Percentiles rank a stretch among this genome's conserved stretches.
Conservation (phyloP, 2,888 invertebrate genomes). For the Antitype chi region DNA sequence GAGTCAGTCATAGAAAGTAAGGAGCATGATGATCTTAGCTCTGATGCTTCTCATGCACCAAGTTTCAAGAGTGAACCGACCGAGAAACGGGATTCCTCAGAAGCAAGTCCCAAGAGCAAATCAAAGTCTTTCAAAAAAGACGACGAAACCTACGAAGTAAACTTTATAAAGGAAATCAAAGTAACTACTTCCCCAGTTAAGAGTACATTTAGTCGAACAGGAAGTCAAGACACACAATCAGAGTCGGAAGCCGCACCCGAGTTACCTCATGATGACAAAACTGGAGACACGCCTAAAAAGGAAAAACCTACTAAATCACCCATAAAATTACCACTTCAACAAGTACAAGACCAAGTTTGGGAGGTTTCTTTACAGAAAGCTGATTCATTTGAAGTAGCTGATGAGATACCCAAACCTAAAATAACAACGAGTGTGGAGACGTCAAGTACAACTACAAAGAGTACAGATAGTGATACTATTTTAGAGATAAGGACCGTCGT, state of each 20-base stretch:
- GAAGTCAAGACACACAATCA: slow-evolving; percentile 90
- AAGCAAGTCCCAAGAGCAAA: slow-evolving; percentile 86
- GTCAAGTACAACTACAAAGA: slow-evolving; percentile 74
- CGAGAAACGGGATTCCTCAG: slow-evolving; percentile 83
- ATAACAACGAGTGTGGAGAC: slow-evolving; percentile 69
- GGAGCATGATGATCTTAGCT: slow-evolving; percentile 87
- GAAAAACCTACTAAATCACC: slow-evolving; percentile 83
- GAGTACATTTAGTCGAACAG: slow-evolving; percentile 88
- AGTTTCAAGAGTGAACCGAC: slow-evolving; percentile 86
- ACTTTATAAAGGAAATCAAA: slow-evolving; percentile 90
- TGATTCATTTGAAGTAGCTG: slow-evolving; percentile 82
- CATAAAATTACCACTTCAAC: slow-evolving; percentile 85
- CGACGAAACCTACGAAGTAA: slow-evolving; percentile 88
- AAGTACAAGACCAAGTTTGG: slow-evolving; percentile 87
- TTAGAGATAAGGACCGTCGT: slow-evolving; percentile 77
- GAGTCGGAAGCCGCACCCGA: slow-evolving; percentile 90
- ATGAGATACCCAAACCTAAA: slow-evolving; percentile 77
- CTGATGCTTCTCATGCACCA: slow-evolving; percentile 87
- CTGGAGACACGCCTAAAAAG: slow-evolving; percentile 83
- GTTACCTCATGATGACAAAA: slow-evolving; percentile 86
- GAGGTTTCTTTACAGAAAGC: slow-evolving; percentile 85
- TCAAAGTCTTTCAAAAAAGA: slow-evolving; percentile 89
- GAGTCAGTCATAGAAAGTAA: slow-evolving; percentile 88
- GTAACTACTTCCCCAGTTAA: slow-evolving; percentile 88
- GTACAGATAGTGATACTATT: slow-evolving; percentile 75